Base-by-base conservation (phyloP, 2,113 vertebrate species). In the Rhinichthys klamathensis region DNA sequence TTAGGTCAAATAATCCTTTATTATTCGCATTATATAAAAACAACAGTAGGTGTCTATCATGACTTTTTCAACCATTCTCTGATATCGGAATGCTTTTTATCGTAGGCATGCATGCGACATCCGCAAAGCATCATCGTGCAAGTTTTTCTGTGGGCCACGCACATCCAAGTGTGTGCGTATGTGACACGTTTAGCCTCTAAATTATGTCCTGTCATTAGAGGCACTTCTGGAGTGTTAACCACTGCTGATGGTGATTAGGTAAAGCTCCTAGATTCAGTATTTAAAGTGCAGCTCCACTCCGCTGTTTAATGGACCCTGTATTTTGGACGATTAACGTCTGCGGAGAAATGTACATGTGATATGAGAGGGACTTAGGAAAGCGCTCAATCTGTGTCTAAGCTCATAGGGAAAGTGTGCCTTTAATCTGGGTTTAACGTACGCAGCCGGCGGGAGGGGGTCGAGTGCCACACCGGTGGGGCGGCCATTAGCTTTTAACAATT, bases 341-440 rank as follows among this genome's bases (percentile, higher is more conserved):
- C 91, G 86, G 85, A 69, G 89, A 90, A 87, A 90, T 89, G 91
- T 91, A 92, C 93, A 92, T 94, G 91, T 93, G 92, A 94, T 92
- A 94, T 92, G 91, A 93, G 92, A 91, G 90, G 90, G 91, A 94
- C 91, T 94, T 93, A 90, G 49, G 91, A 92, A 90, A 30, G 35
- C 89, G 90, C 89, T 92, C 91, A 88, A 92, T 93, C 93, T 93
- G 92, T 91, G 92, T 93, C 92, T 94, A 92, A 85, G 91, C 87
- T 91, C 87, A 92, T 92, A 91, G 90, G 93, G 92, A 77, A 92
- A 93, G 91, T 92, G 91, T 90, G 63, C 82, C 89, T 91, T 86
- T 94, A 95, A 94, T 94, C 91, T 93, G 86, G 89, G 92, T 85
- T 94, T 94, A 95, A 87, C 65, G 67, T 91, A 91, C 90, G 89